A percentile compares a stretch with the other conserved stretches of the same genome.
phyloP scores from a whole-genome alignment of 2,888 invertebrate species.

The Lycophotia porphyrea region DNA sequence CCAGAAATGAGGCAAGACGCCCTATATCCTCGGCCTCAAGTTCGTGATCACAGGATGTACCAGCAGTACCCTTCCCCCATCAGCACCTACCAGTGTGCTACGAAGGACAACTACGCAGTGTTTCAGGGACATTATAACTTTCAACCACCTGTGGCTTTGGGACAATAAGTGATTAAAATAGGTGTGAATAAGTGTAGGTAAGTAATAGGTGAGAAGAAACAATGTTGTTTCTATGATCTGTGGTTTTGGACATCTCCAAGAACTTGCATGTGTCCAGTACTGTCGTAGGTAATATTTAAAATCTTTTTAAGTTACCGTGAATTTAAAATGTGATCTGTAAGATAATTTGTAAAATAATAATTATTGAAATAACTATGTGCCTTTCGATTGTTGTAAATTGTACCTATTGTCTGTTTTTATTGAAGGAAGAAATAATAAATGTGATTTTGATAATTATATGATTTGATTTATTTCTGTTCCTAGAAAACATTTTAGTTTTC shows the following conservation, averaged over 20 bases:
- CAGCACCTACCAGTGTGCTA: slow-evolving; percentile 85
- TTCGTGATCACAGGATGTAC: slow-evolving; percentile 82
- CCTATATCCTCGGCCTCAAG: slow-evolving; percentile 78
- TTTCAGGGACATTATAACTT: slow-evolving; percentile 89
- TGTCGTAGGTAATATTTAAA: slow-evolving; percentile 55
- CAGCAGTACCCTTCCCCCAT: slow-evolving; percentile 84
- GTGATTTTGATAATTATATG: slow-evolving; percentile 31
- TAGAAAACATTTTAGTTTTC: neutral
- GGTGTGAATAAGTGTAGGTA: slow-evolving; percentile 29
- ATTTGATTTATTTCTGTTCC: slow-evolving; percentile 28
- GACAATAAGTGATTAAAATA: slow-evolving; percentile 76
- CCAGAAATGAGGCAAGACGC: slow-evolving; percentile 83
- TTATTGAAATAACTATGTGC: slow-evolving; percentile 62
- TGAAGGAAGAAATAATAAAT: slow-evolving; percentile 57
- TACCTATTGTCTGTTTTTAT: slow-evolving; percentile 35
- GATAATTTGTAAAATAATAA: slow-evolving; percentile 58
- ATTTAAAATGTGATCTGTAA: slow-evolving; percentile 74
- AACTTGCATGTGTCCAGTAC: slow-evolving; percentile 33
- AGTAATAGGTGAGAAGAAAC: too few species aligned
- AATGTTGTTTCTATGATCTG: too few species aligned
- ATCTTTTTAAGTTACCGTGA: slow-evolving; percentile 77
- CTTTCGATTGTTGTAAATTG: slow-evolving; percentile 64
- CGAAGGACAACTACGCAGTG: slow-evolving; percentile 87
- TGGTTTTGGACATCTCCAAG: slow-evolving; percentile 13
- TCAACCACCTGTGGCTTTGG: slow-evolving; percentile 86